Conservation (phyloP, 2,797 vertebrate genomes). For the Liasis olivaceus region DNA sequence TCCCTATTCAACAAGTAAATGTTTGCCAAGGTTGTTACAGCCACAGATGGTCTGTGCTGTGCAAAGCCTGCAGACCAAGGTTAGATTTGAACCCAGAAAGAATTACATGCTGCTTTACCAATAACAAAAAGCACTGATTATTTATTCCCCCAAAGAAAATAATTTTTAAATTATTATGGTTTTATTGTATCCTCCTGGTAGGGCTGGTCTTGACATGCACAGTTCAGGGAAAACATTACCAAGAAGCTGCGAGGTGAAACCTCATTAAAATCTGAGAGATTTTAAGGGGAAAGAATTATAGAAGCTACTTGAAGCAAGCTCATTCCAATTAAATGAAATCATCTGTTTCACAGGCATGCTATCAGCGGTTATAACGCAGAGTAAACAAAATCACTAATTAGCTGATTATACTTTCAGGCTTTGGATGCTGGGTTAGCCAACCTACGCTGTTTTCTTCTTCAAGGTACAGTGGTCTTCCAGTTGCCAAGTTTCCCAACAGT, state of each 20-base stretch:
- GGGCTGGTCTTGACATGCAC: not conserved
- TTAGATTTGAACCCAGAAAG: too few relatives aligned
- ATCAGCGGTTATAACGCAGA: not conserved
- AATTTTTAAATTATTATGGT: not conserved
- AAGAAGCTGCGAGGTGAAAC: not conserved
- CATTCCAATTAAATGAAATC: not conserved
- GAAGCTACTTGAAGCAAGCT: not conserved
- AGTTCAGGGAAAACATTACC: not conserved
- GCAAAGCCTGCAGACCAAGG: too few relatives aligned
- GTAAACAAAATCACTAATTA: not conserved
- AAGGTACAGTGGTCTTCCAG: not conserved
- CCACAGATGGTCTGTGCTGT: too few relatives aligned
- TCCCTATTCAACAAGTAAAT: not conserved
- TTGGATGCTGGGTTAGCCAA: not conserved
- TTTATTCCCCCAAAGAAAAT: not conserved
- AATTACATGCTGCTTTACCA: too few relatives aligned
- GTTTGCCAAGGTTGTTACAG: not conserved
- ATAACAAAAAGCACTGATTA: too few relatives aligned
- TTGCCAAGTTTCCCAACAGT: not conserved
- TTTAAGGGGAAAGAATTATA: not conserved
- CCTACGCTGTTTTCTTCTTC: not conserved
- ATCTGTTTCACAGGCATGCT: not conserved
- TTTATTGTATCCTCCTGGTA: not conserved
- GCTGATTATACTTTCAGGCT: not conserved
- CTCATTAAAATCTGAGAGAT: not conserved